Evolutionary conservation across 2,113 vertebrate species (phyloP).

Genomic region (Poeciliopsis turrubarensis): DNA sequence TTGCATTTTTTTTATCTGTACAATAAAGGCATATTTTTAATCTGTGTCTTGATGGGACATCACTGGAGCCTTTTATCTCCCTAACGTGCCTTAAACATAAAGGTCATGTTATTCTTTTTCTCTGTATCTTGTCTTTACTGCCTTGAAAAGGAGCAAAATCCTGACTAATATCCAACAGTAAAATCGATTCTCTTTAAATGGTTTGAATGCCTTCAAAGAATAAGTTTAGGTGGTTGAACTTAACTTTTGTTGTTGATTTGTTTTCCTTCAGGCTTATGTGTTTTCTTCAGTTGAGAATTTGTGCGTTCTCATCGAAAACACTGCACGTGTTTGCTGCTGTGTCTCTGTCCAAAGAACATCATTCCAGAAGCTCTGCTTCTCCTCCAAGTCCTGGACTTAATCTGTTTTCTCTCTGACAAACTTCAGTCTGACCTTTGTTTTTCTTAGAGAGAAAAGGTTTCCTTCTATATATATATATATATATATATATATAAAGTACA

Average conservation of each 20-base stretch:
- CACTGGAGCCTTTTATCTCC: slow-evolving; percentile 33
- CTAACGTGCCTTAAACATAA: slow-evolving; percentile 9
- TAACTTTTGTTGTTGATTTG: slow-evolving; percentile 13
- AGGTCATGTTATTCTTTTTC: slow-evolving; percentile 12
- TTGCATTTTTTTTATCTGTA: slow-evolving; percentile 37
- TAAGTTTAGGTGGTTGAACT: slow-evolving; percentile 12
- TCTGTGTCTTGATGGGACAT: slow-evolving; percentile 30
- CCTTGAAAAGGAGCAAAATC: background rate
- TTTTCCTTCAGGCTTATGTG: slow-evolving; percentile 6
- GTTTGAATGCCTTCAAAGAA: slow-evolving; percentile 12
- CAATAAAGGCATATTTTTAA: slow-evolving; percentile 43
- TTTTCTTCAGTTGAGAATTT: background rate
- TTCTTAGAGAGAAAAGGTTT: too few species aligned
- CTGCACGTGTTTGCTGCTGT: background rate
- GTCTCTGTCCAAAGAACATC: too few species aligned
- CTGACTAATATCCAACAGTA: slow-evolving; percentile 15
- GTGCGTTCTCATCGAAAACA: background rate
- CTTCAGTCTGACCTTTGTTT: too few species aligned
- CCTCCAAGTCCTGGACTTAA: background rate
- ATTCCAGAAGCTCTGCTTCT: background rate
- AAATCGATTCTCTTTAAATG: slow-evolving; percentile 1
- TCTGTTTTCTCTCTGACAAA: background rate
- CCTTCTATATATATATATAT: background rate
- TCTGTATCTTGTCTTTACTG: slow-evolving; percentile 11
- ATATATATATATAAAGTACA: too few species aligned